phyloP scores from a whole-genome alignment of 1,140 invertebrate genomes.

The Lordiphosa clarofinis region DNA sequence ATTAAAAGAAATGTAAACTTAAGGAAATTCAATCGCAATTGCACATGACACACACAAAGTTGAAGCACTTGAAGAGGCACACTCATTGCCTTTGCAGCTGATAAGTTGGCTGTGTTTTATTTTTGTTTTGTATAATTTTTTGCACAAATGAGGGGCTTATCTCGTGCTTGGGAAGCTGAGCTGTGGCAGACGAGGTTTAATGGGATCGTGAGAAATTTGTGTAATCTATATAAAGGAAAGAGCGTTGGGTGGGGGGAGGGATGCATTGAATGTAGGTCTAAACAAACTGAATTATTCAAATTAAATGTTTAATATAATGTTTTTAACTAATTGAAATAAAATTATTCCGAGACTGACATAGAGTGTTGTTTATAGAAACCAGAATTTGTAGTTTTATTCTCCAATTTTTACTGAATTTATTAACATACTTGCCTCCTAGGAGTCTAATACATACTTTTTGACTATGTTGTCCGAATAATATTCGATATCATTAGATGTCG shows the following conservation, averaged over 20 bases:
- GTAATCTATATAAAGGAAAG: constrained; percentile 14
- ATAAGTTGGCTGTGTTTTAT: constrained; percentile 4
- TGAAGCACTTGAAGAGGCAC: constrained; percentile 5
- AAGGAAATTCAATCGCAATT: constrained; percentile 61
- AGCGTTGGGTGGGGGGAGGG: too few species aligned
- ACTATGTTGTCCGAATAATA: too few species aligned
- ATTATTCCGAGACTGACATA: too few species aligned
- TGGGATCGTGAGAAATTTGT: constrained; percentile 60
- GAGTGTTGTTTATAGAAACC: too few species aligned
- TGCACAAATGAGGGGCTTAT: constrained; percentile 5
- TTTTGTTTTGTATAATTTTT: constrained; percentile 1
- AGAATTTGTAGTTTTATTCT: too few species aligned
- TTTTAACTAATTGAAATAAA: neutral
- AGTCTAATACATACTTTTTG: too few species aligned
- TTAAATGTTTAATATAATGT: too few species aligned
- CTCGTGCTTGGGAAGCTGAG: constrained; percentile 8
- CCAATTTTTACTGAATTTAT: too few species aligned
- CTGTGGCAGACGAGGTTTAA: constrained; percentile 26
- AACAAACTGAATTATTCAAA: too few species aligned
- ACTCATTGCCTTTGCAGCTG: constrained; percentile 17
- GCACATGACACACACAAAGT: constrained; percentile 43
- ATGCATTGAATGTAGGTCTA: too few species aligned
- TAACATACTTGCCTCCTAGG: too few species aligned
- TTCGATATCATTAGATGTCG: too few species aligned
- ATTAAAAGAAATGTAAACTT: constrained; percentile 65